These are phyloP conservation scores for Sinocyclocheilus grahami DNA, from an alignment of 2,113 vertebrate genomes.

Conservation along the genomic window DNA sequence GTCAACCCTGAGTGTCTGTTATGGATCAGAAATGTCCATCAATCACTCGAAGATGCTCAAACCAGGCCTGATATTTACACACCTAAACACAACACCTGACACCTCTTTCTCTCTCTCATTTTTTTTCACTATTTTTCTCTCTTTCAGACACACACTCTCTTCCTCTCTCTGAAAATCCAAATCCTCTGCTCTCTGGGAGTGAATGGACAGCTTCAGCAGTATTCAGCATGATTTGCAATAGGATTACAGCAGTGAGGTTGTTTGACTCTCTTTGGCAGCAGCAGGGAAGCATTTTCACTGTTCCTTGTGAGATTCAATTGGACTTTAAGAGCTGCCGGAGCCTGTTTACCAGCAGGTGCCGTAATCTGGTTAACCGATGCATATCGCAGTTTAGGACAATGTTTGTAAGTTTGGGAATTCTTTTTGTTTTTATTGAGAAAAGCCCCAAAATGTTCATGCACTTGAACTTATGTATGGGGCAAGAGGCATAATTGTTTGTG, in stretches of 20 bases:
- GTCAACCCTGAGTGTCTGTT: constrained; percentile 12
- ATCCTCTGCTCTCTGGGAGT: not conserved
- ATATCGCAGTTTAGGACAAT: not conserved
- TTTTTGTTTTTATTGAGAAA: not conserved
- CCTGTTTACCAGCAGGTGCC: not conserved
- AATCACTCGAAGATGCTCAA: not conserved
- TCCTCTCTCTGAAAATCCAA: constrained; percentile 3
- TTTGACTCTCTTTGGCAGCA: constrained; percentile 13
- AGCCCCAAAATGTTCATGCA: not conserved
- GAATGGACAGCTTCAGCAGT: constrained; percentile 30
- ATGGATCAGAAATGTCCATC: constrained; percentile 4
- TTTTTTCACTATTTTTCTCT: not conserved
- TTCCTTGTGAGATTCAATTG: constrained; percentile 15
- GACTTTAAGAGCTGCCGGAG: constrained; percentile 14
- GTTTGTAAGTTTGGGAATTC: not conserved
- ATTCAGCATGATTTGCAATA: constrained; percentile 33
- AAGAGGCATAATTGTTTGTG: not conserved
- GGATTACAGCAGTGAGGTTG: constrained; percentile 39
- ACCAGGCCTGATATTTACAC: not conserved
- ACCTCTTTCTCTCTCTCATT: not conserved
- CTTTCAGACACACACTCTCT: not conserved
- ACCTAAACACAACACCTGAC: not conserved
- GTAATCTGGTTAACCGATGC: constrained; percentile 25
- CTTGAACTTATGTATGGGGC: not conserved
- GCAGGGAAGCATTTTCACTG: constrained; percentile 16